phyloP scores from a whole-genome alignment of 2,797 vertebrate genomes.

The Delichon dasypus region DNA sequence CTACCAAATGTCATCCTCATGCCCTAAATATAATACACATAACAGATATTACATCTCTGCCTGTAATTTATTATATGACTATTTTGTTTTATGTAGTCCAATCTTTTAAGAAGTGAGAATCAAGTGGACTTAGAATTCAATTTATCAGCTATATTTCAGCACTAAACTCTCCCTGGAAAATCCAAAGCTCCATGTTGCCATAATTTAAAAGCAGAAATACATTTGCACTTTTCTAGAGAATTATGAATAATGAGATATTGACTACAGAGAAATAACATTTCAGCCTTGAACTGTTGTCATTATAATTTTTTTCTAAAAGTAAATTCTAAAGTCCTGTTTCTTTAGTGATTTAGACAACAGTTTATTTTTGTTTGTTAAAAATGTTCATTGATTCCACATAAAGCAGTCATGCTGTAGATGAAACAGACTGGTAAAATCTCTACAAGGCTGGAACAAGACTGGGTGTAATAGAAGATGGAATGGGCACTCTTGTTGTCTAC shows the following conservation, averaged over 20 bases:
- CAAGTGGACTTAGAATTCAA: neutral
- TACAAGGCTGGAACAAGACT: neutral
- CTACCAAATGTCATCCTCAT: neutral
- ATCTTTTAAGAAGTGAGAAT: neutral
- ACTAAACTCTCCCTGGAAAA: neutral
- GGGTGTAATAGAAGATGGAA: neutral
- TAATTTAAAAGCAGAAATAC: slow-evolving; percentile 9
- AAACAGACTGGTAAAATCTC: neutral
- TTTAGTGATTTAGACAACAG: neutral
- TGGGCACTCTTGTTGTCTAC: too few relatives aligned
- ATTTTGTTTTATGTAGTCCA: neutral
- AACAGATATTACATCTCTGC: neutral
- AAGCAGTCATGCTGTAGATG: neutral
- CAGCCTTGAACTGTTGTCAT: neutral
- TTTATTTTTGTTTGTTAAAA: neutral
- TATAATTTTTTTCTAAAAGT: neutral
- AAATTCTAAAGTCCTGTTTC: neutral
- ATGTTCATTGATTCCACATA: neutral
- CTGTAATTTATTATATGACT: neutral
- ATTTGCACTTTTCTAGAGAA: neutral
- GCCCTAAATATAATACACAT: neutral
- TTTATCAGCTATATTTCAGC: neutral
- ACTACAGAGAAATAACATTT: neutral
- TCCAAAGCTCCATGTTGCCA: neutral
- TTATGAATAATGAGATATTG: neutral